Conservation (phyloP, 2,113 vertebrate species). For the Archilochus colubris region DNA sequence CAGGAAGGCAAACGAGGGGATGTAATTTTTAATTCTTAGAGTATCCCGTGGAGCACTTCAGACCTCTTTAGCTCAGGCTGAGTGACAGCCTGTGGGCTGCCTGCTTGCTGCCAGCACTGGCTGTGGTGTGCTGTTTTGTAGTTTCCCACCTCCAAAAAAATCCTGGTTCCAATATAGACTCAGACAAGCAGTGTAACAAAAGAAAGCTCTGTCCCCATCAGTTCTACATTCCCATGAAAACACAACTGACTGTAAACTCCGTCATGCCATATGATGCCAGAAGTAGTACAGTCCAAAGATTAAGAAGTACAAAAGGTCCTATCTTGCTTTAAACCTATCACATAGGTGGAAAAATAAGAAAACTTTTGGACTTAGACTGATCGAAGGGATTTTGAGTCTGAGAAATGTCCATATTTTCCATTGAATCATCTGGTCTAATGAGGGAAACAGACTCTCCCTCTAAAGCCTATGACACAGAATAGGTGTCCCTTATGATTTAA, state of each 20-base stretch:
- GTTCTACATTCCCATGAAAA: neutral
- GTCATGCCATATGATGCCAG: neutral
- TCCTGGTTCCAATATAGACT: neutral
- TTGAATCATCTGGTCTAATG: neutral
- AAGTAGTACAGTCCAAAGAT: neutral
- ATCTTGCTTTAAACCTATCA: neutral
- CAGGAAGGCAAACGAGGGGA: neutral
- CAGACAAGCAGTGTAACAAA: constrained; percentile 22
- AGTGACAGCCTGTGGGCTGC: neutral
- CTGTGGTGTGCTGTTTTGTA: neutral
- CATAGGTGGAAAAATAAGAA: neutral
- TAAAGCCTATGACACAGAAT: neutral
- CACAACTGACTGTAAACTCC: neutral
- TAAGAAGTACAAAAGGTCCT: neutral
- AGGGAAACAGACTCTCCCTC: neutral
- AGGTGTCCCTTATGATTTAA: neutral
- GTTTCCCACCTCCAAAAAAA: neutral
- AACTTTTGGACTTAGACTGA: neutral
- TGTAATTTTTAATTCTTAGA: neutral
- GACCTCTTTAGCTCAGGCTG: neutral
- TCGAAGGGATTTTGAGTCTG: neutral
- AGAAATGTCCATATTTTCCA: neutral
- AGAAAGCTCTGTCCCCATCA: neutral
- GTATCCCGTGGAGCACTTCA: neutral
- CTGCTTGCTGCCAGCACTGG: neutral